A percentile compares a stretch with the other conserved stretches of the same genome.
These are phyloP conservation scores for Ormyrus thymus DNA, from an alignment of 2,888 invertebrate genomes.

Conservation along the genomic window DNA sequence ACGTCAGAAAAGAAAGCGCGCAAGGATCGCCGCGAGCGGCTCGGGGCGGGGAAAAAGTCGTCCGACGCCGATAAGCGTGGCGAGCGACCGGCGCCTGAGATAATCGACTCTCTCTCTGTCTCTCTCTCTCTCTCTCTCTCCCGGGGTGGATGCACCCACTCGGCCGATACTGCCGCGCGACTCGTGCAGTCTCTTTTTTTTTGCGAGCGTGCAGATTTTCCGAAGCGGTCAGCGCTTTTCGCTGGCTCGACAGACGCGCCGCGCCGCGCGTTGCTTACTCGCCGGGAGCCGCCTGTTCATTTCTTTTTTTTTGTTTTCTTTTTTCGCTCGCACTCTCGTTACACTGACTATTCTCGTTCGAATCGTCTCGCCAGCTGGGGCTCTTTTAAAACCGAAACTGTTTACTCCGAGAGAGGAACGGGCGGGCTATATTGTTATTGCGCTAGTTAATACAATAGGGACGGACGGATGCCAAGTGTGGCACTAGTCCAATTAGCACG, in stretches of 20 bases:
- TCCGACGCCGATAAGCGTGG: conserved; percentile 23
- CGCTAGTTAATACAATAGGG: not conserved
- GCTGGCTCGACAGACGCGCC: no score
- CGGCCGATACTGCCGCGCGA: not conserved
- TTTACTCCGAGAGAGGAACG: no score
- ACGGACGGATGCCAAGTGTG: not conserved
- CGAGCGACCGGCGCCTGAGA: conserved; percentile 4
- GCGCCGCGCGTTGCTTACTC: no score
- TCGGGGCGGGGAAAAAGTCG: not conserved
- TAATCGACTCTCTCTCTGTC: not conserved
- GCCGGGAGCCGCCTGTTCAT: not conserved
- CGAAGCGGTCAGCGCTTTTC: no score
- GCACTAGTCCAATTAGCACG: conserved; percentile 47
- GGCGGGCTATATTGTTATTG: no score
- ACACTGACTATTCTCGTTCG: not conserved
- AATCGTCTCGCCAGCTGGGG: not conserved
- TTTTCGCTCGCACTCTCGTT: not conserved
- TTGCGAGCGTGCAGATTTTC: no score
- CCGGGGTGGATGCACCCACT: conserved; percentile 25
- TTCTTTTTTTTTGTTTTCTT: not conserved
- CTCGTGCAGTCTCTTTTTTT: no score
- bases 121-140: no score
- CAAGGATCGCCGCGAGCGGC: no score
- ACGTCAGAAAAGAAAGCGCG: no score
- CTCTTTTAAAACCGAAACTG: no score